phyloP scores from a whole-genome alignment of 2,113 vertebrate genomes.

The Misgurnus anguillicaudatus region DNA sequence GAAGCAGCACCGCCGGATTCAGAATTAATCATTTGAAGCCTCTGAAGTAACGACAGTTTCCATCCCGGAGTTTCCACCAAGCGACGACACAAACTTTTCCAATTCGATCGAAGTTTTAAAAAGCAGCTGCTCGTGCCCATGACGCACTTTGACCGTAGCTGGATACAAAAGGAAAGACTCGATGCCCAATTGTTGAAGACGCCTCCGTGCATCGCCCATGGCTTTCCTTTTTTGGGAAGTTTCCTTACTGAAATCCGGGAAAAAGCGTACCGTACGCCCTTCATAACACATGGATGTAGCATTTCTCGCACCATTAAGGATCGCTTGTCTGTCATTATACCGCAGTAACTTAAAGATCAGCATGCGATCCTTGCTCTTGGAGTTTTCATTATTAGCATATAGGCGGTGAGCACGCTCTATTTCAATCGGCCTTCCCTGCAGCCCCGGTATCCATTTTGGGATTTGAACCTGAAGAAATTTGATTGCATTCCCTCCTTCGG shows the following conservation, averaged over 20 bases:
- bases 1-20: too few relatives aligned
- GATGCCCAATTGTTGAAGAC: background rate
- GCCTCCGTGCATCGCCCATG: background rate
- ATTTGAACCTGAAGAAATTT: background rate
- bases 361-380: background rate
- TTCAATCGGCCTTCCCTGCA: background rate
- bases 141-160: too few relatives aligned
- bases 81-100: too few relatives aligned
- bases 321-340: background rate
- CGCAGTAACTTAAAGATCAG: background rate
- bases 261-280: background rate
- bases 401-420: too few relatives aligned
- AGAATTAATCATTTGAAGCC: too few relatives aligned
- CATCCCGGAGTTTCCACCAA: too few relatives aligned
- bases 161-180: background rate
- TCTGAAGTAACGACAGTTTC: too few relatives aligned
- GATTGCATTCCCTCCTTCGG: background rate
- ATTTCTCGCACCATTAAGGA: background rate
- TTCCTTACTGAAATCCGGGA: background rate
- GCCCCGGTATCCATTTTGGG: background rate
- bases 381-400: too few relatives aligned
- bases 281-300: background rate
- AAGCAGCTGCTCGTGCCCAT: too few relatives aligned
- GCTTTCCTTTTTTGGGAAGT: background rate
- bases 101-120: too few relatives aligned